These are phyloP conservation scores for Cisticola juncidis DNA, from an alignment of 2,113 vertebrate species.

Conservation along the genomic window DNA sequence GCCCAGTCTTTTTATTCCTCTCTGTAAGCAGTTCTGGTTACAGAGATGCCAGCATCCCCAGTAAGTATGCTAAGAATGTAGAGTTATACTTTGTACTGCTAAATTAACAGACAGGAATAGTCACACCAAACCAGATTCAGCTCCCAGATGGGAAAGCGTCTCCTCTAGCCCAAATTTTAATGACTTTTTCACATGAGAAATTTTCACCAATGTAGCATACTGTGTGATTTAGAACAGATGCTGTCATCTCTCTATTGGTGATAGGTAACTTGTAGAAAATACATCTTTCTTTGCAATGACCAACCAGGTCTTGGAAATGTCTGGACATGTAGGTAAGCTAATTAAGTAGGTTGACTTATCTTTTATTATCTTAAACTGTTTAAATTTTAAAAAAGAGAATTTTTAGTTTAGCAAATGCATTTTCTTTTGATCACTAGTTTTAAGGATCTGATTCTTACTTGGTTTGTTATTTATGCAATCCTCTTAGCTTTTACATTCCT, in stretches of 20 bases:
- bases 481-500: neutral
- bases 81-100: conserved; percentile 19
- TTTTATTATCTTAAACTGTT: neutral
- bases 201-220: neutral
- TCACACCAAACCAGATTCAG: conserved; percentile 46
- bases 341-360: neutral
- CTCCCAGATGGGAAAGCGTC: conserved; percentile 19
- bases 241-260: neutral
- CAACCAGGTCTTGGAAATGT: neutral
- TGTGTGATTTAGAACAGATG: conserved; percentile 8
- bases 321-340: neutral
- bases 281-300: neutral
- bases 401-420: neutral
- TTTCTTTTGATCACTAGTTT: neutral
- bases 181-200: neutral
- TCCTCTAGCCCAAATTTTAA: conserved; percentile 39
- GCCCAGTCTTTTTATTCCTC: neutral
- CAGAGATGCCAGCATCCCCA: conserved; percentile 29
- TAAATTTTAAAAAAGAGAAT: neutral
- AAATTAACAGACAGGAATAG: conserved; percentile 47
- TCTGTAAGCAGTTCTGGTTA: conserved; percentile 18
- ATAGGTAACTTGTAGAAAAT: neutral
- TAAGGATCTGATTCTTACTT: neutral
- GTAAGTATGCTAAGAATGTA: conserved; percentile 28
- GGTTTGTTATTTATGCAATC: neutral